Conservation (phyloP, 2,797 vertebrate species). For the Eremophila alpestris region DNA sequence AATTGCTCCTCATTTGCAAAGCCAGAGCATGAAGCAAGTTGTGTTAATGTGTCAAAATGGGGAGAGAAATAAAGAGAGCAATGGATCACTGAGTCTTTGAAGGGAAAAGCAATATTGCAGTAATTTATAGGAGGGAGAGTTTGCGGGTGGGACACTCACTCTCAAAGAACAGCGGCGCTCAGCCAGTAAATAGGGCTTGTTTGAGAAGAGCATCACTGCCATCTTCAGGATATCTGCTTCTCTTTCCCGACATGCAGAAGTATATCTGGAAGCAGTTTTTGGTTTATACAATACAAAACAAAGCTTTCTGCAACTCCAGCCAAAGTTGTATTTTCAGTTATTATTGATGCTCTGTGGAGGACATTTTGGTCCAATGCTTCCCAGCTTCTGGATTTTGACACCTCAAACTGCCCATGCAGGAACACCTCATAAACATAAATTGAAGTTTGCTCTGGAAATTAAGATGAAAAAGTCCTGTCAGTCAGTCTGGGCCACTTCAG, state of each 20-base stretch:
- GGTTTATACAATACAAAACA: background rate
- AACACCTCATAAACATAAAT: background rate
- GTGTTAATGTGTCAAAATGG: constrained; percentile 40
- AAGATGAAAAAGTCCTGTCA: background rate
- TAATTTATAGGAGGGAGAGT: constrained; percentile 54
- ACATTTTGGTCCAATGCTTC: background rate
- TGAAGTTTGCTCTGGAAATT: too few relatives aligned
- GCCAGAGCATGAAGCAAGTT: constrained; percentile 27
- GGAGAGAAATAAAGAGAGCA: constrained; percentile 51
- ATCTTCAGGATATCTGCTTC: constrained; percentile 31
- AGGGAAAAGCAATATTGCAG: constrained; percentile 51
- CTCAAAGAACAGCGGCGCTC: background rate
- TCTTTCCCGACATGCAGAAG: background rate
- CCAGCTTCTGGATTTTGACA: background rate
- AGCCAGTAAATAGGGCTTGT: background rate
- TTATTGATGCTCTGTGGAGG: background rate
- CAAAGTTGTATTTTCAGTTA: background rate
- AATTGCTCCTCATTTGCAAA: constrained; percentile 8
- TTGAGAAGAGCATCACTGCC: constrained; percentile 59
- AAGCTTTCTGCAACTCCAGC: background rate
- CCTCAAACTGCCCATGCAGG: background rate
- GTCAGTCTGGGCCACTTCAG: background rate
- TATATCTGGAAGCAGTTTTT: background rate
- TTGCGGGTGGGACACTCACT: constrained; percentile 2
- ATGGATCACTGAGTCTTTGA: constrained; percentile 54